Percentiles rank a stretch among this genome's conserved stretches.
Conservation (phyloP, 53 echinoderm and acorn worm species). For the Stichopus horrens region DNA sequence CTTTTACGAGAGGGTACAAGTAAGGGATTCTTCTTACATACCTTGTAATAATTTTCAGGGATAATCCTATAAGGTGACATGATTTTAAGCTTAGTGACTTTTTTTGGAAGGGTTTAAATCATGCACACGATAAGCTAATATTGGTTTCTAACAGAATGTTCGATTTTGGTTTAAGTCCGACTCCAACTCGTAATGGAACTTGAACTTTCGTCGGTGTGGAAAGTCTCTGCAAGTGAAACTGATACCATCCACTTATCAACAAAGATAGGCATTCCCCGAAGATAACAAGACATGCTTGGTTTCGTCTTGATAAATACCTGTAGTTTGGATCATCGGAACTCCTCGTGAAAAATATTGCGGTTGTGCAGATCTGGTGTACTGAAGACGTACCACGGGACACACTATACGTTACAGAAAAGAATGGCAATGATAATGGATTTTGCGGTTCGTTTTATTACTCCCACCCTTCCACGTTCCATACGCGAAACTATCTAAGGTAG, state of each 20-base stretch:
- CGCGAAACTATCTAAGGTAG: too few species aligned
- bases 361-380: slow-evolving; percentile 32
- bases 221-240: background rate
- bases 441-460: background rate
- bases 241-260: background rate
- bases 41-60: too few species aligned
- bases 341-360: slow-evolving; percentile 39
- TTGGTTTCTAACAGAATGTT: too few species aligned
- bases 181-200: background rate
- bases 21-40: too few species aligned
- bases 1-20: too few species aligned
- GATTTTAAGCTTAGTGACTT: too few species aligned
- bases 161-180: too few species aligned
- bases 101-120: too few species aligned
- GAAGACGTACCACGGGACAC: slow-evolving; percentile 28
- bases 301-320: slow-evolving; percentile 16
- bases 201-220: background rate
- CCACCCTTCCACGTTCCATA: background rate
- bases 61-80: too few species aligned
- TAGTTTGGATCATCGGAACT: slow-evolving; percentile 38
- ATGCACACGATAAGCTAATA: too few species aligned
- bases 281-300: background rate
- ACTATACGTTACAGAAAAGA: slow-evolving; percentile 30
- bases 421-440: background rate
- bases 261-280: background rate